A percentile compares a stretch with the other conserved stretches of the same genome.
Evolutionary conservation across 2,797 vertebrate genomes (phyloP).

Genomic region (Macropodus opercularis): DNA sequence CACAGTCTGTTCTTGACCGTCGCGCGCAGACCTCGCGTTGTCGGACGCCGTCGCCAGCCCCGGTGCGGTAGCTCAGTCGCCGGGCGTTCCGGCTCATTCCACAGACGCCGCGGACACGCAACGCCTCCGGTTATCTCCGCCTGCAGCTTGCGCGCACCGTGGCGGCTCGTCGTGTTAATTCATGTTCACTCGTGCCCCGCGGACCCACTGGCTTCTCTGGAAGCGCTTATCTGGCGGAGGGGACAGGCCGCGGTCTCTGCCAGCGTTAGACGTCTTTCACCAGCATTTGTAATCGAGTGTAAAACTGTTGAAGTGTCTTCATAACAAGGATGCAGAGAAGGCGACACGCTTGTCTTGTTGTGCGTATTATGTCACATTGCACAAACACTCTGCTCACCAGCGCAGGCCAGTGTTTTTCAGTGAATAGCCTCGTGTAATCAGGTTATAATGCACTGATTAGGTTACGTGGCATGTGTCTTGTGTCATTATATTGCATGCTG

Average conservation of each 20-base stretch:
- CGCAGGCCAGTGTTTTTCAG: conserved; percentile 27
- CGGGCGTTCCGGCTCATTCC: background rate
- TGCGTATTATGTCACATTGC: conserved; percentile 4
- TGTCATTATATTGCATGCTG: conserved; percentile 32
- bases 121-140: no score
- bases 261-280: no score
- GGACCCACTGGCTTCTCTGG: background rate
- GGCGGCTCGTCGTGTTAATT: conserved; percentile 8
- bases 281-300: background rate
- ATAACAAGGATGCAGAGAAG: background rate
- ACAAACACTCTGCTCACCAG: conserved; percentile 35
- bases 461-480: conserved; percentile 30
- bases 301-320: background rate
- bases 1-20: no score
- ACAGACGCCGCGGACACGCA: background rate
- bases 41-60: background rate
- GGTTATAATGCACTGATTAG: conserved; percentile 45
- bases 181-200: background rate
- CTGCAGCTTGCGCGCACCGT: background rate
- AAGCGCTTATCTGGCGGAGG: background rate
- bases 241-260: no score
- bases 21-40: background rate
- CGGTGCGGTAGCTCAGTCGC: background rate
- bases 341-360: background rate
- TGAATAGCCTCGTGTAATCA: conserved; percentile 38